Evolutionary conservation across 1,140 invertebrate species (phyloP).

Genomic region (Caenorhabditis brenneri): DNA sequence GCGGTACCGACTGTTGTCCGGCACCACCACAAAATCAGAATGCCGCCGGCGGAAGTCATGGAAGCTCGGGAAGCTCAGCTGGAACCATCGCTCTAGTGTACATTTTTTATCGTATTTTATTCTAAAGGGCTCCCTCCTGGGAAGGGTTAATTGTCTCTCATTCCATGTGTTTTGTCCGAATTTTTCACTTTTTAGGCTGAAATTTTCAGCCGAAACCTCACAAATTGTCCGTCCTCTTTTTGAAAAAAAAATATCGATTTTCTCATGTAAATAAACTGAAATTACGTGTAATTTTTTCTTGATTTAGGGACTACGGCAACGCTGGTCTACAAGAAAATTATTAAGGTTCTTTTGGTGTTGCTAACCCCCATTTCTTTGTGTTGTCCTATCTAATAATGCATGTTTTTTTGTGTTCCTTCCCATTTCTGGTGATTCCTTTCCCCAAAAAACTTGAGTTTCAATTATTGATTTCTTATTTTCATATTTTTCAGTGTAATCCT

Average conservation of each 20-base stretch:
- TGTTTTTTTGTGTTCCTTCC: not conserved
- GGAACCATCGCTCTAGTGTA: slow-evolving; percentile 24
- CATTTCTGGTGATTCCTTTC: not conserved
- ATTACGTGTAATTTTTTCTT: not conserved
- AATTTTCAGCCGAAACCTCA: not conserved
- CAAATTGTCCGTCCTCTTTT: not conserved
- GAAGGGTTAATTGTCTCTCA: no score
- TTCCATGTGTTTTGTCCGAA: no score
- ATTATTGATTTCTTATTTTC: not conserved
- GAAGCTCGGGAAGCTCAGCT: not conserved
- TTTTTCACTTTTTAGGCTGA: not conserved
- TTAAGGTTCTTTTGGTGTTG: not conserved
- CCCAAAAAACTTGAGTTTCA: not conserved
- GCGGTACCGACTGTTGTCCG: slow-evolving; percentile 63
- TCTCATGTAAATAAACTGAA: not conserved
- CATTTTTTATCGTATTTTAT: not conserved
- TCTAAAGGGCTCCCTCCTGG: no score
- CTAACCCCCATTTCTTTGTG: no score
- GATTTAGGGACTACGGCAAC: slow-evolving; percentile 25
- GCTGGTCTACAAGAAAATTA: not conserved
- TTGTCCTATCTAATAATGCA: not conserved
- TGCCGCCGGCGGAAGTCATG: slow-evolving; percentile 7
- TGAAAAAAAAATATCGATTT: not conserved
- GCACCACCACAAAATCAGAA: slow-evolving; percentile 42
- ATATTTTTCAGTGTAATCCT: slow-evolving; percentile 4